Evolutionary conservation across 2,113 vertebrate genomes (phyloP).

Genomic region (Fulica atra): DNA sequence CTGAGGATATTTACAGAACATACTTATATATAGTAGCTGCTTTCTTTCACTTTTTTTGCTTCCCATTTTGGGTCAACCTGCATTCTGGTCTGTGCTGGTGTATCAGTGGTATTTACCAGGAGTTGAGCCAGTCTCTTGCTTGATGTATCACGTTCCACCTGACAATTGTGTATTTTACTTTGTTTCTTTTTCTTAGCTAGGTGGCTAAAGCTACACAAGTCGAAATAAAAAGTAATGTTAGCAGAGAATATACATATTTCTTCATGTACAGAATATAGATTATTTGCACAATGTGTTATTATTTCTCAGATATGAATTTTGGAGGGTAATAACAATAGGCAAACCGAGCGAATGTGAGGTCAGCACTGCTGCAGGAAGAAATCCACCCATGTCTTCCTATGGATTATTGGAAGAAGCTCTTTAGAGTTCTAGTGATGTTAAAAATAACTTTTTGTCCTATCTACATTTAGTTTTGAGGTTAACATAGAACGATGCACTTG

Average conservation of each 20-base stretch:
- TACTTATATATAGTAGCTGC: background rate
- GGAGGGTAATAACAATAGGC: background rate
- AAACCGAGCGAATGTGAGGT: background rate
- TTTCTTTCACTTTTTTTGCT: background rate
- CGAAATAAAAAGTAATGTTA: background rate
- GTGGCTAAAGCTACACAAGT: background rate
- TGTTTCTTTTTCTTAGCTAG: background rate
- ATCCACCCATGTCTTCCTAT: background rate
- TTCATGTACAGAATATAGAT: background rate
- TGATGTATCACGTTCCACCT: background rate
- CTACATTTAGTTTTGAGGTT: background rate
- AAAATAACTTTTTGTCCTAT: background rate
- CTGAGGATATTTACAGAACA: background rate
- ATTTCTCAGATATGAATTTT: background rate
- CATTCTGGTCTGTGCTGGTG: background rate
- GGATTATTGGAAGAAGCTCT: background rate
- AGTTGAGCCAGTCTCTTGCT: background rate
- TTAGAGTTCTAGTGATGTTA: background rate
- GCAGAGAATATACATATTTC: background rate
- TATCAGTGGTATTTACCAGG: background rate
- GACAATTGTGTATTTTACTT: background rate
- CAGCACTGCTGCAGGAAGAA: background rate
- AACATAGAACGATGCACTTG: background rate
- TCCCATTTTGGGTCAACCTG: background rate
- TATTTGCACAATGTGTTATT: background rate